A percentile compares a stretch with the other conserved stretches of the same genome.
Evolutionary conservation across 2,888 invertebrate genomes (phyloP).

Genomic region (Trachelus iudaicus): DNA sequence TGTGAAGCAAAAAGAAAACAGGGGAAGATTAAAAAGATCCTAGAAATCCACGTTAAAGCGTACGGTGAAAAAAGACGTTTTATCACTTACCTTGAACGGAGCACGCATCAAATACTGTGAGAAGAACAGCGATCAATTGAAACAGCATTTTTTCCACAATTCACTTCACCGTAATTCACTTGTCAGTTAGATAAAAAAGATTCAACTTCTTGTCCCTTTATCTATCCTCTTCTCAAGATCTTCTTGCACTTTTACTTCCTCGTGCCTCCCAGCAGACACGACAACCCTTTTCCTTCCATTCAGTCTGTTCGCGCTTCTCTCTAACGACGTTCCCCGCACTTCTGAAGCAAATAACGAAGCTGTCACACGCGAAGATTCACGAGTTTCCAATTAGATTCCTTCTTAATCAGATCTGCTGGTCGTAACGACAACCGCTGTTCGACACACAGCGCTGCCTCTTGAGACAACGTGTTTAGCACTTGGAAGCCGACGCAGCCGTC

Average conservation of each 20-base stretch:
- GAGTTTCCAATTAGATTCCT: background rate
- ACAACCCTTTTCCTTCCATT: background rate
- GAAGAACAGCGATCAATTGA: slow-evolving; percentile 42
- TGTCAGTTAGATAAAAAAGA: background rate
- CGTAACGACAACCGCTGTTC: background rate
- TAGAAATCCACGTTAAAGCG: background rate
- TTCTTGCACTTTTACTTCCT: background rate
- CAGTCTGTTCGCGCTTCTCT: background rate
- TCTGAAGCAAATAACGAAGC: background rate
- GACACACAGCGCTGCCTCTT: background rate
- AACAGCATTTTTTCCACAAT: slow-evolving; percentile 55
- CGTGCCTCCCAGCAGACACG: background rate
- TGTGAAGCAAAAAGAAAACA: background rate
- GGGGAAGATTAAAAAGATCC: no score
- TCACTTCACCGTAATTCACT: background rate
- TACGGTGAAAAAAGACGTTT: background rate
- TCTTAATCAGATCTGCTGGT: background rate
- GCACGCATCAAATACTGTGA: background rate
- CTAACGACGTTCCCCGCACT: background rate
- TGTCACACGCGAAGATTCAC: background rate
- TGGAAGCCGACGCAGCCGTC: background rate
- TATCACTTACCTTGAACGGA: background rate
- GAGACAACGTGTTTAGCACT: background rate
- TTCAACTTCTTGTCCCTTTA: background rate
- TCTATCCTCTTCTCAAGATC: background rate